Percentiles rank a stretch among this genome's conserved stretches.
phyloP scores from a whole-genome alignment of 2,113 vertebrate genomes.

The Phalacrocorax pelagicus region DNA sequence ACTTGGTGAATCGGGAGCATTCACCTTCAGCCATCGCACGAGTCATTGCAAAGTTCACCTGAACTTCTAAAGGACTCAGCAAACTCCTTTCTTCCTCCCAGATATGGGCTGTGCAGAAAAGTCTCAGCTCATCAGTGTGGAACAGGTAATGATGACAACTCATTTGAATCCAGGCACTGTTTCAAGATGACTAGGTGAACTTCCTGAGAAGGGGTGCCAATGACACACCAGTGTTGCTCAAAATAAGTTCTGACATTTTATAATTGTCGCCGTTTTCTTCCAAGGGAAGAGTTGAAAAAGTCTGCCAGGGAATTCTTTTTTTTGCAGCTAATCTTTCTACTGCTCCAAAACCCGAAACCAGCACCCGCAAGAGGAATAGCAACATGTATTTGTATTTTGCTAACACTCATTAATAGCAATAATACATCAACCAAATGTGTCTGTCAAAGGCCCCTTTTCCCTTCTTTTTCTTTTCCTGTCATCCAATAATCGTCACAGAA shows the following conservation, averaged over 20 bases:
- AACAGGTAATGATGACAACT: background rate
- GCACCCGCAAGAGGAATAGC: background rate
- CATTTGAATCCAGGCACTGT: background rate
- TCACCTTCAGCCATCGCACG: background rate
- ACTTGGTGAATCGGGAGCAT: background rate
- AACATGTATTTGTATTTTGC: background rate
- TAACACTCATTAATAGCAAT: background rate
- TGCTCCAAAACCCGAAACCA: conserved; percentile 6
- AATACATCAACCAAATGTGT: background rate
- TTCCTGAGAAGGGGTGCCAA: background rate
- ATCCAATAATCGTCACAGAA: background rate
- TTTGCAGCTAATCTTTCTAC: background rate
- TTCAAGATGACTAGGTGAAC: background rate
- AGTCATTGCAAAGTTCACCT: background rate
- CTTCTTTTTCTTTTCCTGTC: background rate
- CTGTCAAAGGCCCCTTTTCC: background rate
- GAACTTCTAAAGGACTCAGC: background rate
- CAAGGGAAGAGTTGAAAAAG: conserved; percentile 5
- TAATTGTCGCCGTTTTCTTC: conserved; percentile 31
- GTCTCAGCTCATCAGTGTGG: background rate
- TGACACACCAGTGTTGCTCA: background rate
- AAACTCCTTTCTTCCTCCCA: background rate
- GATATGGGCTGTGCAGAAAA: background rate
- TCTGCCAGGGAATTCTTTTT: background rate
- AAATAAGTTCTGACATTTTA: conserved; percentile 15